Conservation (phyloP, 2,888 invertebrate genomes). For the Halictus quadricinctus region DNA sequence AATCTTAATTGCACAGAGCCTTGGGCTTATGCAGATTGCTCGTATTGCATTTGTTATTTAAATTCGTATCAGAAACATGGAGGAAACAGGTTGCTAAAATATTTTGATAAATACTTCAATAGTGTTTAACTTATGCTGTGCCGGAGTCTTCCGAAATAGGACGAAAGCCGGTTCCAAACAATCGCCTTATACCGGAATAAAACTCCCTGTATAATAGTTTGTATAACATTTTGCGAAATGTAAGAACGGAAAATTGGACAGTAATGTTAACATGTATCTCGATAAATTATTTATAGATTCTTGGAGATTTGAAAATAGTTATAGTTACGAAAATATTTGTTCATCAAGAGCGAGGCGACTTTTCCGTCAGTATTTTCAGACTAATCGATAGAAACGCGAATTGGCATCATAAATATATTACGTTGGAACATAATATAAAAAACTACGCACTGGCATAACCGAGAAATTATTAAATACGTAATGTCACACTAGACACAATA, state of each 20-base stretch:
- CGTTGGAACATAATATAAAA: not conserved
- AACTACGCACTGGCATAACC: not conserved
- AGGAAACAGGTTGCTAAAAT: not conserved
- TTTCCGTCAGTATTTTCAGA: too few species aligned
- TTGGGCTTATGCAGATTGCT: not conserved
- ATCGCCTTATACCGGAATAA: too few species aligned
- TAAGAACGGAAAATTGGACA: not conserved
- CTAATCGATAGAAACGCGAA: not conserved
- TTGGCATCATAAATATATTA: not conserved
- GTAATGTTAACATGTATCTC: not conserved
- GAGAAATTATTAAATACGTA: not conserved
- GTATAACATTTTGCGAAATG: too few species aligned
- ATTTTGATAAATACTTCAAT: not conserved
- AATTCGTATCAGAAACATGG: not conserved
- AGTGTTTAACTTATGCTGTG: not conserved
- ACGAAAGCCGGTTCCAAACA: too few species aligned
- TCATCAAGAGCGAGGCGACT: not conserved
- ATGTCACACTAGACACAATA: not conserved
- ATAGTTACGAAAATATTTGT: not conserved
- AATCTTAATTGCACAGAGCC: not conserved
- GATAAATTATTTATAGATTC: not conserved
- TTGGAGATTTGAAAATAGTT: not conserved
- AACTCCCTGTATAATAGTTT: too few species aligned
- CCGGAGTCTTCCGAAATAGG: too few species aligned
- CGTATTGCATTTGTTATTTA: not conserved